A percentile compares a stretch with the other conserved stretches of the same genome.
Conservation (phyloP, 2,888 invertebrate genomes). For the Drosophila atripex region DNA sequence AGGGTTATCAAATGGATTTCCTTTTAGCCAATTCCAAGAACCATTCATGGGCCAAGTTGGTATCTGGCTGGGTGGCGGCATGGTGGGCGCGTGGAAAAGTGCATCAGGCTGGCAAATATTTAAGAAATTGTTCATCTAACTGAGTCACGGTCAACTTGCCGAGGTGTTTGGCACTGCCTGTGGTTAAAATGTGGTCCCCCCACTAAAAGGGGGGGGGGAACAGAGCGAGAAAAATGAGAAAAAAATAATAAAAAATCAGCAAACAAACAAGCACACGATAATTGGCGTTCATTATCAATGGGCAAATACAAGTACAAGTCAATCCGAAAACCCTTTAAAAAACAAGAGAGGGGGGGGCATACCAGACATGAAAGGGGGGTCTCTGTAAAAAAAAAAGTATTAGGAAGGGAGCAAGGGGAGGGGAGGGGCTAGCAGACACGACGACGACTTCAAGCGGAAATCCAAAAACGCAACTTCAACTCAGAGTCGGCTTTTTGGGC, state of each 20-base stretch:
- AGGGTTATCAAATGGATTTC: constrained; percentile 15
- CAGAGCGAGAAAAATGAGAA: not conserved
- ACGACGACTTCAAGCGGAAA: constrained; percentile 60
- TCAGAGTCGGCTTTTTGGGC: constrained; percentile 46
- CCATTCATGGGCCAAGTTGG: not conserved
- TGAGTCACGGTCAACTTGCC: constrained; percentile 70
- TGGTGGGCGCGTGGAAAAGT: constrained; percentile 16
- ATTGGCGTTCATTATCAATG: constrained; percentile 76
- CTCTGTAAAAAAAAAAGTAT: not conserved
- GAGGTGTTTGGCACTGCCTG: constrained; percentile 10
- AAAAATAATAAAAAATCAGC: not conserved
- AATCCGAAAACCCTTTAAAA: constrained; percentile 64
- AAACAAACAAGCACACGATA: constrained; percentile 50
- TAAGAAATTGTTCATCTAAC: constrained; percentile 63
- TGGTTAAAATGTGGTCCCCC: too few species aligned
- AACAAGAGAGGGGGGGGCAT: constrained; percentile 49
- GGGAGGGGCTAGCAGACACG: not conserved
- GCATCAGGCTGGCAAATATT: constrained; percentile 68
- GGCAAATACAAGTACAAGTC: constrained; percentile 66
- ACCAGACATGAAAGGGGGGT: not conserved
- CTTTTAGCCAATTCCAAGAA: constrained; percentile 10
- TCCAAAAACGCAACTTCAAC: constrained; percentile 54
- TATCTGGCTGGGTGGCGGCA: not conserved
- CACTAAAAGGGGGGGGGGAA: not conserved
- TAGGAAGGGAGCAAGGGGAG: not conserved